Conservation (phyloP, 2,797 vertebrate species). For the Chromis chromis region DNA sequence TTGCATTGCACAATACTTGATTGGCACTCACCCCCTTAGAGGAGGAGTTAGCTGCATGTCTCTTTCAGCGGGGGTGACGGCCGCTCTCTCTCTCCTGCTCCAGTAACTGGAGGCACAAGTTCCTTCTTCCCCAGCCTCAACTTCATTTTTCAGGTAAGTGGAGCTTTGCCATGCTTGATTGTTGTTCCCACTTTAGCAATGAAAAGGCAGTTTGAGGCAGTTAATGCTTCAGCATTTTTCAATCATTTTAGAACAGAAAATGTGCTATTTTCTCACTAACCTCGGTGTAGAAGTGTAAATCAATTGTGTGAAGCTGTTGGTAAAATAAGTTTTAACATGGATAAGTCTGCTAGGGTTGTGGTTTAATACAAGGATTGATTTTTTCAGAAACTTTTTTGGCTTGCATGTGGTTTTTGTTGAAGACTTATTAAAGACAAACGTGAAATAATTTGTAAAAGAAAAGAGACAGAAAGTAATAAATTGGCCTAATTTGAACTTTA, state of each 20-base stretch:
- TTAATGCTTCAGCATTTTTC: neutral
- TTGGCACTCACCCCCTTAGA: conserved; percentile 71
- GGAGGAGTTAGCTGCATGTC: conserved; percentile 84
- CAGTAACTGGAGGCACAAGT: conserved; percentile 82
- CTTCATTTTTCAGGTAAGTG: conserved; percentile 79
- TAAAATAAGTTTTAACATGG: conserved; percentile 9
- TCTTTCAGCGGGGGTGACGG: conserved; percentile 59
- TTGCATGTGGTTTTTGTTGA: neutral
- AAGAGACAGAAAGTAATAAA: neutral
- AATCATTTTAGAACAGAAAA: conserved; percentile 8
- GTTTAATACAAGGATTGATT: neutral
- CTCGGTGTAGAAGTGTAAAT: neutral
- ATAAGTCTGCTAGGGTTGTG: neutral
- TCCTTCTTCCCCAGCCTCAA: conserved; percentile 76
- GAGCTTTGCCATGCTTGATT: conserved; percentile 9
- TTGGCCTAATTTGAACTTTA: conserved; percentile 33
- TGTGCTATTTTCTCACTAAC: neutral
- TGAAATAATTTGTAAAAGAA: neutral
- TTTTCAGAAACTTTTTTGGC: neutral
- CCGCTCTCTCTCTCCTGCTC: conserved; percentile 82
- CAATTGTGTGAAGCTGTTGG: neutral
- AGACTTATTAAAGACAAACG: neutral
- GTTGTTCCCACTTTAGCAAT: neutral
- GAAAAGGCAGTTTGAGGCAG: neutral
- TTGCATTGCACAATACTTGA: conserved; percentile 74